Percentiles rank a stretch among this genome's conserved stretches.
Evolutionary conservation across 2,888 invertebrate species (phyloP).

Genomic region (Thymelicus lineola): DNA sequence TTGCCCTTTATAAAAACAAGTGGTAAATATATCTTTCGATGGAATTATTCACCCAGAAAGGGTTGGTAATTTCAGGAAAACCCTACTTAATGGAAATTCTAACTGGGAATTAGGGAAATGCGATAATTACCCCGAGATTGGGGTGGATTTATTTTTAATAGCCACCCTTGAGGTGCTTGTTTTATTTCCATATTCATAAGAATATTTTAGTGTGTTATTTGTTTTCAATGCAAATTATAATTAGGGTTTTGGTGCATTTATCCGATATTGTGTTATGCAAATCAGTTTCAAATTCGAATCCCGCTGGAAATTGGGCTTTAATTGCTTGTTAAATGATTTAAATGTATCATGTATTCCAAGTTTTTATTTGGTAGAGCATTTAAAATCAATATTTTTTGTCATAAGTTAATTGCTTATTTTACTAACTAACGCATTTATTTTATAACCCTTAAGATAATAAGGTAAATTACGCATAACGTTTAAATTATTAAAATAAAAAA

Average conservation of each 20-base stretch:
- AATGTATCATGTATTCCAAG: not conserved
- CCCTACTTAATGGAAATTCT: constrained; percentile 42
- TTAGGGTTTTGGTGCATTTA: not conserved
- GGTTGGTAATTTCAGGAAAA: constrained; percentile 42
- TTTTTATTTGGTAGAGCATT: too few relatives aligned
- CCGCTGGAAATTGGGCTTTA: not conserved
- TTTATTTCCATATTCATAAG: constrained; percentile 25
- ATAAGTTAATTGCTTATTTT: too few relatives aligned
- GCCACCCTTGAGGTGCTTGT: constrained; percentile 23
- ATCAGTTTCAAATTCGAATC: not conserved
- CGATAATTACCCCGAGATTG: constrained; percentile 41
- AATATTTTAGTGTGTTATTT: not conserved
- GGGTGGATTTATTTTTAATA: constrained; percentile 38
- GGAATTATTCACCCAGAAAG: constrained; percentile 31
- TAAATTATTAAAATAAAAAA: too few relatives aligned
- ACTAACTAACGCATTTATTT: too few relatives aligned
- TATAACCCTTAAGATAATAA: too few relatives aligned
- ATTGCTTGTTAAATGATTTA: not conserved
- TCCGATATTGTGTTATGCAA: not conserved
- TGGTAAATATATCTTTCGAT: constrained; percentile 10
- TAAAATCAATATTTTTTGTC: too few relatives aligned
- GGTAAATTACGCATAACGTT: too few relatives aligned
- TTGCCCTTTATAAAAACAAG: constrained; percentile 9
- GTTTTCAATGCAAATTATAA: not conserved
- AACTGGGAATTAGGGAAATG: constrained; percentile 42